These are phyloP conservation scores for Catocala sponsa DNA, from an alignment of 2,888 invertebrate genomes.

Conservation along the genomic window DNA sequence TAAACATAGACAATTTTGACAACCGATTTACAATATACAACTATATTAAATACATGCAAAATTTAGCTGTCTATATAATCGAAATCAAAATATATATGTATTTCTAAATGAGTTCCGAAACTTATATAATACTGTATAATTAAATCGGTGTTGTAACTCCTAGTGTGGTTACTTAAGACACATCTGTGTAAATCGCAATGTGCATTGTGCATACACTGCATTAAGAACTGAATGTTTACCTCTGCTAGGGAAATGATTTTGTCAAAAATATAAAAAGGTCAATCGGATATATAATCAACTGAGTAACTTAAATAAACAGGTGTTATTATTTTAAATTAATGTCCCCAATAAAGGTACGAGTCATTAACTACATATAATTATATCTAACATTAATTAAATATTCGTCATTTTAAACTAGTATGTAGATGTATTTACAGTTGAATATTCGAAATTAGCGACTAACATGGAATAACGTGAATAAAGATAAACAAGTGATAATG, in stretches of 20 bases:
- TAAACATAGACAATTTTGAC: conserved; percentile 4
- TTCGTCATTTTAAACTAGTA: conserved; percentile 39
- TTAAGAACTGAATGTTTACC: neutral
- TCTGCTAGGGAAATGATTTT: no score
- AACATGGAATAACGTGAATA: conserved; percentile 31
- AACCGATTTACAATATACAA: conserved; percentile 3
- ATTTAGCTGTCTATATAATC: no score
- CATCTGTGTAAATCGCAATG: no score
- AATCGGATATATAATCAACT: neutral
- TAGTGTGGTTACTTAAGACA: no score
- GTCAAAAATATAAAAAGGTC: neutral
- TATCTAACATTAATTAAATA: conserved; percentile 40
- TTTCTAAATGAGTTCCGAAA: neutral
- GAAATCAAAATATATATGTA: no score
- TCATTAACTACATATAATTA: conserved; percentile 33
- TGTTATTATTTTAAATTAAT: conserved; percentile 1
- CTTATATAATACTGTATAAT: conserved; percentile 2
- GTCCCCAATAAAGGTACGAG: conserved; percentile 39
- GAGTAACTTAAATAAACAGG: neutral
- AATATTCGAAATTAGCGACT: conserved; percentile 33
- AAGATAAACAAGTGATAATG: neutral
- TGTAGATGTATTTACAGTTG: conserved; percentile 42
- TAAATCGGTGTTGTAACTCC: no score
- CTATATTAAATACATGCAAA: neutral
- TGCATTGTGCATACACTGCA: neutral